Evolutionary conservation across 2,888 invertebrate genomes (phyloP).

Genomic region (Peribatodes rhomboidaria): DNA sequence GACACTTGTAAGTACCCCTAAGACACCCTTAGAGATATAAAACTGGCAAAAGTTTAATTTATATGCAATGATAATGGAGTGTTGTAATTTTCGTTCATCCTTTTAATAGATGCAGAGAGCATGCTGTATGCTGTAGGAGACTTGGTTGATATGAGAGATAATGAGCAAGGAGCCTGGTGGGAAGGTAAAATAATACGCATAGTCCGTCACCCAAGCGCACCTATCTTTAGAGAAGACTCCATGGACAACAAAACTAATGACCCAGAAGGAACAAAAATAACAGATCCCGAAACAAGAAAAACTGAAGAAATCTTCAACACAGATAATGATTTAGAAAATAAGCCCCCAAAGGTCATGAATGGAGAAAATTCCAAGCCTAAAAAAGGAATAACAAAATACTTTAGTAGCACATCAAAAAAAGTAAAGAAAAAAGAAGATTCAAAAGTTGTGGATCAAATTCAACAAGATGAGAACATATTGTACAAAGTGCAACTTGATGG

Average conservation of each 20-base stretch:
- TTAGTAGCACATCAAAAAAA: constrained; percentile 58
- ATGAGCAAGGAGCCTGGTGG: constrained; percentile 90
- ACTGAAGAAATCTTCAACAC: constrained; percentile 47
- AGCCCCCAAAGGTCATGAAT: constrained; percentile 53
- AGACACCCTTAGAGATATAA: background rate
- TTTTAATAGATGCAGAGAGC: constrained; percentile 74
- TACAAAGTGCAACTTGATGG: constrained; percentile 76
- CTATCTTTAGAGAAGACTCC: background rate
- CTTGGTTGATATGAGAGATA: constrained; percentile 88
- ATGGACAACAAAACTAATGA: background rate
- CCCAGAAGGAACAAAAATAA: constrained; percentile 19
- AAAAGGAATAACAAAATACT: constrained; percentile 66
- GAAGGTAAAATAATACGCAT: constrained; percentile 89
- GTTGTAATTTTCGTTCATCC: background rate
- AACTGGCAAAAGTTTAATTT: background rate
- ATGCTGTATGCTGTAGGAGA: constrained; percentile 87
- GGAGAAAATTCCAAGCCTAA: constrained; percentile 53
- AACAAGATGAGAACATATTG: constrained; percentile 68
- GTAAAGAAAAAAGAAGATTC: constrained; percentile 51
- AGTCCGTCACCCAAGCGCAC: constrained; percentile 66
- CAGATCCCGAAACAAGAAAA: background rate
- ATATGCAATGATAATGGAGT: background rate
- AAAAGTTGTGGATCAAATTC: constrained; percentile 25
- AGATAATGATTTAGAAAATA: constrained; percentile 64
- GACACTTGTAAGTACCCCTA: no score